Evolutionary conservation across 1,140 invertebrate genomes (phyloP).

Genomic region (Bradynema listronoti): DNA sequence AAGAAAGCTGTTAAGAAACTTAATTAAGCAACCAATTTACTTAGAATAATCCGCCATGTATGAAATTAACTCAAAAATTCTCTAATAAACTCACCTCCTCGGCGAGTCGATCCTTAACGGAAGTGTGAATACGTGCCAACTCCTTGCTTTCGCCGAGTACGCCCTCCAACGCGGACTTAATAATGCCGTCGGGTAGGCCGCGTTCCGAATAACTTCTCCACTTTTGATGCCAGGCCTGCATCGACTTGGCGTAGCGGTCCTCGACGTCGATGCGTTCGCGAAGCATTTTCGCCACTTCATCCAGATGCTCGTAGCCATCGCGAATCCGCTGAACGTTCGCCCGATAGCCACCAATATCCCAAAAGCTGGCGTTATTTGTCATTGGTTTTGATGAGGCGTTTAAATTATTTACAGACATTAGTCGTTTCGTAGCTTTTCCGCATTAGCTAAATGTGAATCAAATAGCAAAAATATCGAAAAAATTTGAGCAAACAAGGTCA

Average conservation of each 20-base stretch:
- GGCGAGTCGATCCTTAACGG: constrained; percentile 42
- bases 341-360: constrained; percentile 45
- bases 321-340: constrained; percentile 48
- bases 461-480: too few species aligned
- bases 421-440: too few species aligned
- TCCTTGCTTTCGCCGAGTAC: constrained; percentile 42
- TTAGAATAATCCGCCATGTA: too few species aligned
- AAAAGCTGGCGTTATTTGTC: constrained; percentile 21
- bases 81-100: constrained; percentile 31
- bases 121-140: constrained; percentile 38
- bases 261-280: constrained; percentile 51
- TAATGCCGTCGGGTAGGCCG: constrained; percentile 8
- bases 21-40: too few species aligned
- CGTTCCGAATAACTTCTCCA: constrained; percentile 42
- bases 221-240: constrained; percentile 47
- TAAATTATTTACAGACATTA: constrained; percentile 80
- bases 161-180: constrained; percentile 25
- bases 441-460: too few species aligned
- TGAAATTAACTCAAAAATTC: not conserved
- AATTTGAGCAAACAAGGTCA: too few species aligned
- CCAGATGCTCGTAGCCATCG: constrained; percentile 53
- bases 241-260: constrained; percentile 40
- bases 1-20: too few species aligned
- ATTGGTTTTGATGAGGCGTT: constrained; percentile 79
- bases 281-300: constrained; percentile 47